A percentile compares a stretch with the other conserved stretches of the same genome.
These are phyloP conservation scores for Callithrix jacchus DNA, from an alignment of 2,113 vertebrate species.

Conservation along the genomic window DNA sequence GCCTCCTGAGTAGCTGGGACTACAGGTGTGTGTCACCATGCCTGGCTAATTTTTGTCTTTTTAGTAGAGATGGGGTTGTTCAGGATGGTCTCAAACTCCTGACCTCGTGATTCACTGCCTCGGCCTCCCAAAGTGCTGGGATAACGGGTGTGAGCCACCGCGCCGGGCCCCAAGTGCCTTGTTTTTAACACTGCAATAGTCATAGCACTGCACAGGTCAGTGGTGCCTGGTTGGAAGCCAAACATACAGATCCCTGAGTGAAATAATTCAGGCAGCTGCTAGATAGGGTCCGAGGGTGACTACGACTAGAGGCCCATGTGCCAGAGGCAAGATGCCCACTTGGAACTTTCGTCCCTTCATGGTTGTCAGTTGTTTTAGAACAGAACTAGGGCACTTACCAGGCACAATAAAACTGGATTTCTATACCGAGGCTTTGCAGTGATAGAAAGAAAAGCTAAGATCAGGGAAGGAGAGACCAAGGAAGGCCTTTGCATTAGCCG, in stretches of 20 bases:
- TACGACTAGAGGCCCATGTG: neutral
- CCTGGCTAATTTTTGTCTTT: no score
- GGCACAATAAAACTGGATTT: no score
- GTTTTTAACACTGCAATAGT: neutral
- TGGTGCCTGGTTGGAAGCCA: neutral
- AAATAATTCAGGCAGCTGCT: neutral
- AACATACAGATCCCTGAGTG: neutral
- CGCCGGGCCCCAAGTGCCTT: no score
- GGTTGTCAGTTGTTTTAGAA: neutral
- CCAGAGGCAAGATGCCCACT: neutral
- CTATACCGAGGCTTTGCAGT: no score
- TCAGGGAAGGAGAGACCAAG: neutral
- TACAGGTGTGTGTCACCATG: no score
- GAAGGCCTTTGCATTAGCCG: neutral
- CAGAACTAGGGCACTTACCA: no score
- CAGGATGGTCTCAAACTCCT: no score
- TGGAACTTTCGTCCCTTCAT: accelerated
- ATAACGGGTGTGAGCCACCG: no score
- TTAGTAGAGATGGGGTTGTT: no score
- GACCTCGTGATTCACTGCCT: no score
- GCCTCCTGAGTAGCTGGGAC: no score
- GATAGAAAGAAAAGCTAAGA: neutral
- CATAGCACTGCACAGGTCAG: neutral
- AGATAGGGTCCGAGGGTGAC: neutral
- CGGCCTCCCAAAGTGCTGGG: no score